Percentiles rank a stretch among this genome's conserved stretches.
Evolutionary conservation across 2,797 vertebrate species (phyloP).

Genomic region (Tenualosa ilisha): DNA sequence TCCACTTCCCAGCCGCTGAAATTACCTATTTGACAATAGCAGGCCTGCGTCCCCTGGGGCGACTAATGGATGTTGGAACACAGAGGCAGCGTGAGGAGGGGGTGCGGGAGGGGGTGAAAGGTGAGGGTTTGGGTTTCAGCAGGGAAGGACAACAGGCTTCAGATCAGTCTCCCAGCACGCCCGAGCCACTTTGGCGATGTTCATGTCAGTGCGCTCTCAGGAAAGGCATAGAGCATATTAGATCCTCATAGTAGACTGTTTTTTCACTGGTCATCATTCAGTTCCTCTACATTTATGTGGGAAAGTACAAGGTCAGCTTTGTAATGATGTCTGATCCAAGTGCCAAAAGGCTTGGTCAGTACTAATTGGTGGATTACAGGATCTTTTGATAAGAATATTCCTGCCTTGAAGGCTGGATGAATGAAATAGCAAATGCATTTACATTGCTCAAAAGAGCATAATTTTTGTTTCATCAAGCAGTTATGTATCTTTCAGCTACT

Average conservation of each 20-base stretch:
- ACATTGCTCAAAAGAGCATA: not conserved
- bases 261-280: no score
- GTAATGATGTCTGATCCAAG: not conserved
- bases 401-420: not conserved
- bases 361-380: not conserved
- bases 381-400: not conserved
- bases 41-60: slow-evolving; percentile 57
- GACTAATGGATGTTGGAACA: slow-evolving; percentile 62
- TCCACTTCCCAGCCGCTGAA: slow-evolving; percentile 33
- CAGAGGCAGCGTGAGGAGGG: not conserved
- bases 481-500: not conserved
- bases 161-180: not conserved
- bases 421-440: not conserved
- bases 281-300: not conserved
- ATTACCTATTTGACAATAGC: slow-evolving; percentile 51
- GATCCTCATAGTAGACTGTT: not conserved
- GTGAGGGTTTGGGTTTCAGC: slow-evolving; percentile 46
- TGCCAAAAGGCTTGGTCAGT: not conserved
- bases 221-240: not conserved
- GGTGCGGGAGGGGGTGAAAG: not conserved
- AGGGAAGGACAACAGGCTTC: not conserved
- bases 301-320: slow-evolving; percentile 7
- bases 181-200: no score
- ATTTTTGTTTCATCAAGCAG: not conserved
- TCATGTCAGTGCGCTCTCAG: not conserved